These are phyloP conservation scores for Lepidurus couesii DNA, from an alignment of 1,140 invertebrate genomes.

Conservation along the genomic window DNA sequence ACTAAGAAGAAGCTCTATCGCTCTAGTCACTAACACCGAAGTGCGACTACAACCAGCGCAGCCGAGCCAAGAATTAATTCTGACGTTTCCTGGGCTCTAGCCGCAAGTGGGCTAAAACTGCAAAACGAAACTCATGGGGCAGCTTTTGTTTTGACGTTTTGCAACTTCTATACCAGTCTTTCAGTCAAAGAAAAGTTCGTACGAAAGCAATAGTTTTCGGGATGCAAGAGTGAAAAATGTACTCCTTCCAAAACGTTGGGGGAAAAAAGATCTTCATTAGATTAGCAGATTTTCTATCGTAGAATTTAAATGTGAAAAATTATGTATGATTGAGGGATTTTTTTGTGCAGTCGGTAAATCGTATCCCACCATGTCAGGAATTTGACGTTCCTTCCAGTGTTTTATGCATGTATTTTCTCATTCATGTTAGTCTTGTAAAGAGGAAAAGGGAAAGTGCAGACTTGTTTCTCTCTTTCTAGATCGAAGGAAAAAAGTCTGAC, in stretches of 20 bases:
- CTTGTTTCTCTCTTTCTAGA: background rate
- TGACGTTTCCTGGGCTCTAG: background rate
- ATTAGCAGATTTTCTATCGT: background rate
- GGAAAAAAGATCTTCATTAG: background rate
- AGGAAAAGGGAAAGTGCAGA: background rate
- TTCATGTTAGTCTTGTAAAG: slow-evolving; percentile 20
- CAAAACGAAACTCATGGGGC: background rate
- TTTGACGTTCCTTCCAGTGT: slow-evolving; percentile 17
- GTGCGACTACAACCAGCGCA: background rate
- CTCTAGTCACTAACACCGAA: slow-evolving; percentile 24
- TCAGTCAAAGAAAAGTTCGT: slow-evolving; percentile 13
- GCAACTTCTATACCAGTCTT: slow-evolving; percentile 22
- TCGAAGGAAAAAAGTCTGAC: slow-evolving; percentile 24
- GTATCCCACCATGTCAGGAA: background rate
- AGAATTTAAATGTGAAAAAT: background rate
- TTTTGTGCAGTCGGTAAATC: slow-evolving; percentile 24
- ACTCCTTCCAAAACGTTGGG: background rate
- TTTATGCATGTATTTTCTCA: slow-evolving; percentile 17
- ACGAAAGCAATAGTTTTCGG: slow-evolving; percentile 10
- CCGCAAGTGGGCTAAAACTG: background rate
- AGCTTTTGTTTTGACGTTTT: slow-evolving; percentile 23
- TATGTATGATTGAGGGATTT: background rate
- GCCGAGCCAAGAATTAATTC: background rate
- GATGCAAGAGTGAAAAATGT: background rate
- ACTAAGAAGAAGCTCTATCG: slow-evolving; percentile 27